Conservation (phyloP, 2,113 vertebrate species). For the Mormyrus iriodes region DNA sequence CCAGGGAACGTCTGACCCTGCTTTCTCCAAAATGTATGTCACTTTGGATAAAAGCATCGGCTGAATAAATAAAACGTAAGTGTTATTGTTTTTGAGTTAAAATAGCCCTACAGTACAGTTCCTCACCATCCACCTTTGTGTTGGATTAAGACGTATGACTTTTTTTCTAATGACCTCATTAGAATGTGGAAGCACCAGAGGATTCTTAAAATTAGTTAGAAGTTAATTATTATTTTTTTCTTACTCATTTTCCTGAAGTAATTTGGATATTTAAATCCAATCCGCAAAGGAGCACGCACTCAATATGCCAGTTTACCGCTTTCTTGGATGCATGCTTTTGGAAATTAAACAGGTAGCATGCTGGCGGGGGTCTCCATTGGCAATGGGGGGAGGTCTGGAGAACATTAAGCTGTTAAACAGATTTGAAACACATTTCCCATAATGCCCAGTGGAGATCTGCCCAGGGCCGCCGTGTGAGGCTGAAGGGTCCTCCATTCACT, state of each 20-base stretch:
- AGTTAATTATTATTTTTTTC: conserved; percentile 46
- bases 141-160: conserved; percentile 46
- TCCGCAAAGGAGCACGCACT: conserved; percentile 46
- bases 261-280: conserved; percentile 54
- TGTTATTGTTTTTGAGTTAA: neutral
- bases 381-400: conserved; percentile 40
- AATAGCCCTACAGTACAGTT: neutral
- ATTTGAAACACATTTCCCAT: conserved; percentile 36
- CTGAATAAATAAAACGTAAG: no score
- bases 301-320: conserved; percentile 56
- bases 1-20: neutral
- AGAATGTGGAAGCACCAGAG: conserved; percentile 36
- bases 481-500: neutral
- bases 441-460: conserved; percentile 20
- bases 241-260: conserved; percentile 43
- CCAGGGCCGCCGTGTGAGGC: neutral
- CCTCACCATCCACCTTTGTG: conserved; percentile 31
- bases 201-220: conserved; percentile 53
- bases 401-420: conserved; percentile 45
- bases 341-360: conserved; percentile 44
- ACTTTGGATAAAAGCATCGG: no score
- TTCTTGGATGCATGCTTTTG: conserved; percentile 39
- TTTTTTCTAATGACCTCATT: conserved; percentile 53
- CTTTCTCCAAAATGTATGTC: neutral
- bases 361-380: conserved; percentile 41